Evolutionary conservation across 2,888 invertebrate species (phyloP), one percentile per base, ranked within the genome.

Genomic region (Nemoura dubitans): DNA sequence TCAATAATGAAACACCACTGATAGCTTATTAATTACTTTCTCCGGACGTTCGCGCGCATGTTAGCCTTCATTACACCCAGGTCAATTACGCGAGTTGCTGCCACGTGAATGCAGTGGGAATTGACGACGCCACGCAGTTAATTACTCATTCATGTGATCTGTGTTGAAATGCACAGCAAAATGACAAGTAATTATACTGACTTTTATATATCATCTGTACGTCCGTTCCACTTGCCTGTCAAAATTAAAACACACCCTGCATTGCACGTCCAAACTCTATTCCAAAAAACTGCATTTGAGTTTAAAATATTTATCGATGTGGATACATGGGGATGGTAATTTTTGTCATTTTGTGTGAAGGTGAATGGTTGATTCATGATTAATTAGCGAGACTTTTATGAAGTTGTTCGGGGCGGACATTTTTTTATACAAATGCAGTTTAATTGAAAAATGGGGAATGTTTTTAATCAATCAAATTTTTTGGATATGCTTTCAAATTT

Each of bases 21-120:
- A 59, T 78, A 78, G 78, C 25, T 16, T 26, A 78, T 78, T 26
- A 78, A 78, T 78, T 78, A 78, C 78, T 59, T 59, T 59, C 59
- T 7, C 59, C 14, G 14, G 21, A 59, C 59, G 21, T 21, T 21
- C 2, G 59, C 2, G 59, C 59, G 59, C 3, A 59, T 59, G 59
- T 59, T 78, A 6, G 28, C 78, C 78, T 28, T 27, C 78, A 78
- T 78, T 78, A 78, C 78, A 26, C 25, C 78, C 78, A 78, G 2
- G 16, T 78, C 78, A 26, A 78, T 26, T 78, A 28, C 28, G 10
- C 26, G 27, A 78, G 25, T 78, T 78, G 25, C 78, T 2, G n/a
- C n/a, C n/a, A n/a, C 27, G 26, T 78, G 28, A 78, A 26, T 26
- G 28, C 78, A 27, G 25, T 16, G 27, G 26, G 2, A 2, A 10